phyloP scores from a whole-genome alignment of 2,113 vertebrate genomes.

The Nettapus auritus region DNA sequence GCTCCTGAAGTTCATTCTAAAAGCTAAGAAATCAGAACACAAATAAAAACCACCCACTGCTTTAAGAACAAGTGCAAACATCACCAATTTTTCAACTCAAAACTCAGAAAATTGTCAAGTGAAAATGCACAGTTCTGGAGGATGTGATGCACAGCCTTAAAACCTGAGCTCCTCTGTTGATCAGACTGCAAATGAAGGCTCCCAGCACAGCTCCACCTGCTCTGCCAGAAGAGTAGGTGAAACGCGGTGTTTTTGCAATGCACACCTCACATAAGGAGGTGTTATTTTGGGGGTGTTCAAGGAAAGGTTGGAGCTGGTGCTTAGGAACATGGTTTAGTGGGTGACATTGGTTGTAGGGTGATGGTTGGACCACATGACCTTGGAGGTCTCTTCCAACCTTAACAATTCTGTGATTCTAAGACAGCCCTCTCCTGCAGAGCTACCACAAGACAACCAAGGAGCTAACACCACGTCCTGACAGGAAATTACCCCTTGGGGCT shows the following conservation, averaged over 20 bases:
- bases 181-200: background rate
- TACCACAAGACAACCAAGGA: background rate
- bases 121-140: background rate
- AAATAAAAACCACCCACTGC: background rate
- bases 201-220: background rate
- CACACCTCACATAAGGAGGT: too few species aligned
- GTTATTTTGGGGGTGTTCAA: too few species aligned
- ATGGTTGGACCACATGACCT: too few species aligned
- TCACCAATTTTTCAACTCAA: background rate
- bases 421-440: background rate
- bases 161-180: background rate
- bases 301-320: too few species aligned
- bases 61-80: background rate
- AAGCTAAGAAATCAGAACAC: background rate
- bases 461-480: background rate
- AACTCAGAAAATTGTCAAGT: background rate
- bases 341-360: too few species aligned
- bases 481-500: background rate
- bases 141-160: background rate
- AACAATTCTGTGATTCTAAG: too few species aligned
- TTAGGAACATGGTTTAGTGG: too few species aligned
- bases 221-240: fast-evolving
- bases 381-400: too few species aligned
- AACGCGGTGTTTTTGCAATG: fast-evolving
- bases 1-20: background rate